phyloP scores from a whole-genome alignment of 2,888 invertebrate genomes.

The Pammene aurita region DNA sequence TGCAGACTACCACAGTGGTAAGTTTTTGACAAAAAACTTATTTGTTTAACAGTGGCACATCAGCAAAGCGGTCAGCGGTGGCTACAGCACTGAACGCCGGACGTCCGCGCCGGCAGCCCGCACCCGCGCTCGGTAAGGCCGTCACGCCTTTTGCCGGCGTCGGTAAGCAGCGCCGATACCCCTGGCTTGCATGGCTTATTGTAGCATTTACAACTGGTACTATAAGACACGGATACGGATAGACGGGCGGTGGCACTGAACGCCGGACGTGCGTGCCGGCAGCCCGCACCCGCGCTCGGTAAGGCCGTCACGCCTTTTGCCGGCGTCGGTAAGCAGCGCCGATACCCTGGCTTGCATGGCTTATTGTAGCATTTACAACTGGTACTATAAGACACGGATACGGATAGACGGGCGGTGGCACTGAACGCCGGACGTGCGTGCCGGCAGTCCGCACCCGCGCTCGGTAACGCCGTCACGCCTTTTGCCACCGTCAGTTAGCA shows the following conservation, averaged over 20 bases:
- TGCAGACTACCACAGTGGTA: too few relatives aligned
- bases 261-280: conserved; percentile 44
- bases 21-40: too few relatives aligned
- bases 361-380: neutral
- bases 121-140: conserved; percentile 78
- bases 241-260: conserved; percentile 67
- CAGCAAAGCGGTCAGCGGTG: conserved; percentile 73
- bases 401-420: conserved; percentile 64
- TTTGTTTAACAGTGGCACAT: conserved; percentile 50
- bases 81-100: conserved; percentile 69
- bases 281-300: conserved; percentile 68
- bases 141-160: conserved; percentile 77
- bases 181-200: conserved; percentile 13
- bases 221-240: neutral
- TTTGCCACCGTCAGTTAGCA: conserved; percentile 80
- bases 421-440: conserved; percentile 68
- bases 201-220: neutral
- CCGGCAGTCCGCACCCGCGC: conserved; percentile 36
- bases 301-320: conserved; percentile 77
- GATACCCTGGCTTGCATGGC: conserved; percentile 4
- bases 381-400: conserved; percentile 50
- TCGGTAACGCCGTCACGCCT: conserved; percentile 78
- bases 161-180: conserved; percentile 65
- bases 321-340: conserved; percentile 76
- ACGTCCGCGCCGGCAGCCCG: neutral